phyloP scores from a whole-genome alignment of 2,888 invertebrate genomes.

The Drosophila neutralis region DNA sequence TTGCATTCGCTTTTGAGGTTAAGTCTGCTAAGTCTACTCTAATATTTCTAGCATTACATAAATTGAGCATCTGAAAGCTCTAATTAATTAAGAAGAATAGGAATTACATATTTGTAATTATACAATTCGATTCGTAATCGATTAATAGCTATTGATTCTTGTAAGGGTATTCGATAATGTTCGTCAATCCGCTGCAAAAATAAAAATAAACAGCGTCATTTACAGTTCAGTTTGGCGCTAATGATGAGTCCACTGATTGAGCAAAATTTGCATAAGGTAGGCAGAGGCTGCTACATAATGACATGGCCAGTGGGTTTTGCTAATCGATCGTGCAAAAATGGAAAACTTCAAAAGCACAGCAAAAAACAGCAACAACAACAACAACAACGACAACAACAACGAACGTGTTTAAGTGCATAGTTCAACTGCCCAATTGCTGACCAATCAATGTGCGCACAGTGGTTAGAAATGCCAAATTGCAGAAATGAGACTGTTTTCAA shows the following conservation, averaged over 20 bases:
- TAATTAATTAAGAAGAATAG: not conserved
- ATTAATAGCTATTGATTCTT: not conserved
- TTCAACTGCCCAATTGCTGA: constrained; percentile 11
- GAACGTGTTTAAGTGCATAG: constrained; percentile 47
- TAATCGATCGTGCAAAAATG: constrained; percentile 55
- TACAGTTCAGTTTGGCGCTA: constrained; percentile 37
- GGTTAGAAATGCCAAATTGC: not conserved
- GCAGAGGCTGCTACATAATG: constrained; percentile 25
- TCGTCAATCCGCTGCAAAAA: not conserved
- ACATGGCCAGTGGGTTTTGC: constrained; percentile 44
- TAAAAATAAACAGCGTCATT: constrained; percentile 7
- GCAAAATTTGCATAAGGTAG: constrained; percentile 33
- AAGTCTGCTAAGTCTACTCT: not conserved
- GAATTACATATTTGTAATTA: not conserved
- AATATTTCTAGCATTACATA: not conserved
- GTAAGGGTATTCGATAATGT: constrained; percentile 13
- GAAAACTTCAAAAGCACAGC: not conserved
- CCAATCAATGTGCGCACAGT: constrained; percentile 9
- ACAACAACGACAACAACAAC: constrained; percentile 12
- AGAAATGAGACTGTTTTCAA: not conserved
- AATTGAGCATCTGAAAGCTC: not conserved
- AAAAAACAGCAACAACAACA: not conserved
- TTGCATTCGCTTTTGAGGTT: constrained; percentile 3
- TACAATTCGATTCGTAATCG: not conserved
- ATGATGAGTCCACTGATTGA: constrained; percentile 32